A percentile compares a stretch with the other conserved stretches of the same genome.
phyloP scores from a whole-genome alignment of 2,888 invertebrate genomes.

The Cistogaster globosa region DNA sequence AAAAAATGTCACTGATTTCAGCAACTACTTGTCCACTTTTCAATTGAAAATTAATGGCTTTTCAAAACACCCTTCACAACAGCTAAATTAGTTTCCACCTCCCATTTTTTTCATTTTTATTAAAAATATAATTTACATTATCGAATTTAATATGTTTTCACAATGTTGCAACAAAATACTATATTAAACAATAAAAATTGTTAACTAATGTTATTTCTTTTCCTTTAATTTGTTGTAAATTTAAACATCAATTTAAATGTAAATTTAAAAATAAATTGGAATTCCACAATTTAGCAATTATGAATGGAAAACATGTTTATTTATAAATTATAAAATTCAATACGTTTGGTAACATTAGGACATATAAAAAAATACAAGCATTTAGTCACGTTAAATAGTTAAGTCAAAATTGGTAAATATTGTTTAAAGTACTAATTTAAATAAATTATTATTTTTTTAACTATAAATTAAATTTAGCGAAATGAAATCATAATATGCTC shows the following conservation, averaged over 20 bases:
- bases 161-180: constrained; percentile 31
- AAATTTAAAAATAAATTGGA: constrained; percentile 16
- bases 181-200: not conserved
- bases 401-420: too few species aligned
- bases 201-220: constrained; percentile 17
- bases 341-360: not conserved
- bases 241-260: too few species aligned
- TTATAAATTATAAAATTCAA: constrained; percentile 23
- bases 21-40: too few species aligned
- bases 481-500: too few species aligned
- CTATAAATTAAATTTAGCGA: too few species aligned
- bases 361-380: not conserved
- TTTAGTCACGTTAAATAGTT: too few species aligned
- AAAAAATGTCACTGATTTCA: too few species aligned
- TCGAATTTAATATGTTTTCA: not conserved
- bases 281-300: not conserved
- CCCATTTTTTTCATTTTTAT: not conserved
- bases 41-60: too few species aligned
- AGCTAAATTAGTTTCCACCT: too few species aligned
- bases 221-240: constrained; percentile 19
- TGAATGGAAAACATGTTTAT: constrained; percentile 1
- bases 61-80: too few species aligned
- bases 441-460: too few species aligned
- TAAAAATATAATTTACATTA: not conserved
- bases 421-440: too few species aligned